Percentiles rank a stretch among this genome's conserved stretches.
phyloP scores from a whole-genome alignment of 2,113 vertebrate species.

The Capreolus pygargus region DNA sequence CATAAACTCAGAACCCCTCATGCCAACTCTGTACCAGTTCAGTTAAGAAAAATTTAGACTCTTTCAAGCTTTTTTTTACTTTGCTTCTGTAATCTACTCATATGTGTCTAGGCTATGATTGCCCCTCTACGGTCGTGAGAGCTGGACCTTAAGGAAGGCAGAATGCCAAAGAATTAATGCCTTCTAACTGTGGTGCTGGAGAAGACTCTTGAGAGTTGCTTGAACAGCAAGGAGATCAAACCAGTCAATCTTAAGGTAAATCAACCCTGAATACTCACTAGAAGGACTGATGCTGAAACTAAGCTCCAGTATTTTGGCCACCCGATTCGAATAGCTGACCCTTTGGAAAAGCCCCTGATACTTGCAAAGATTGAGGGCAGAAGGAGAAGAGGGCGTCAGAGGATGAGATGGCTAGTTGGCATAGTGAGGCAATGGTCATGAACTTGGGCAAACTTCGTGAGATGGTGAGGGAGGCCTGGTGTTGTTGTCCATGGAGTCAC shows the following conservation, averaged over 20 bases:
- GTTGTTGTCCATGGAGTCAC: not conserved
- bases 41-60: not conserved
- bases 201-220: not conserved
- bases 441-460: not conserved
- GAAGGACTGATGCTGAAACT: not conserved
- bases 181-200: not conserved
- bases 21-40: fast-evolving
- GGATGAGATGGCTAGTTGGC: not conserved
- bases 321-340: not conserved
- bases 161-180: not conserved
- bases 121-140: not conserved
- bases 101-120: not conserved
- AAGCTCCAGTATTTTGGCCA: not conserved
- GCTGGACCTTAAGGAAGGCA: not conserved
- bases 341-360: not conserved
- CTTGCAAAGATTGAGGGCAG: not conserved
- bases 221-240: not conserved
- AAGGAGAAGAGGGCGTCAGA: not conserved
- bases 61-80: not conserved
- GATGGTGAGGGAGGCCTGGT: not conserved
- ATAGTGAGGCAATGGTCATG: not conserved
- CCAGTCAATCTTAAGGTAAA: not conserved
- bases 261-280: not conserved
- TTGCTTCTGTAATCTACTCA: not conserved
- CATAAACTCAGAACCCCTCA: not conserved